Evolutionary conservation across 1,140 invertebrate species (phyloP), one percentile per base, ranked within the genome.

Genomic region (Dendrolimus punctatus): DNA sequence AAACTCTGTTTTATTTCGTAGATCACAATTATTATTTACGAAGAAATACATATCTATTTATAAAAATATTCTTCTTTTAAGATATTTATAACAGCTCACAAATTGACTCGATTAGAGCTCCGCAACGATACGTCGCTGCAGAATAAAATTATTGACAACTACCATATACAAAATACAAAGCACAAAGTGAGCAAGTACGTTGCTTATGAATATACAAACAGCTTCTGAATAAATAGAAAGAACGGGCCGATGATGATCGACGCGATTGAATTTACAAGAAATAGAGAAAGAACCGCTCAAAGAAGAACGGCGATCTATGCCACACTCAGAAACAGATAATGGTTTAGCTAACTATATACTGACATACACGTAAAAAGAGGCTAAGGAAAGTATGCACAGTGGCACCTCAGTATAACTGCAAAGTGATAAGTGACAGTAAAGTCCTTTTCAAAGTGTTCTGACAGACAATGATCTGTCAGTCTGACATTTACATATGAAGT

Each of bases 1-100:
- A 86, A 86, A 86, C 80, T 86, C 78, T 77, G 82, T 85, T 85
- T 86, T 86, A 84, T 84, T 83, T 73, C 61, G 73, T 61, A 71
- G 62, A 84, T 85, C 80, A 86, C 76, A 82, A 82, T 77, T 76
- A 76, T 80, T 74, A 73, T 77, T 80, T 38, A n/a, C 23, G 76
- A 68, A 59, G 77, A 68, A 70, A 76, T 83, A 84, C 79, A 82
- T 64, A 56, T 76, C 64, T 75, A 73, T 68, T 57, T 73, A 68
- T 72, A 75, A 85, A 79, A 80, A 83, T 81, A 76, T 78, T 79
- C 47, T 66, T 70, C 46, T 53, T n/a, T 61, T 72, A 77, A 59
- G 67, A 67, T 60, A 57, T 66, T 51, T 60, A 71, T 63, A 72
- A 82, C 65, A 73, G 71, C 69, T 79, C 69, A 60, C 69, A 64